Evolutionary conservation across 2,797 vertebrate species (phyloP).

Genomic region (Thaleichthys pacificus): DNA sequence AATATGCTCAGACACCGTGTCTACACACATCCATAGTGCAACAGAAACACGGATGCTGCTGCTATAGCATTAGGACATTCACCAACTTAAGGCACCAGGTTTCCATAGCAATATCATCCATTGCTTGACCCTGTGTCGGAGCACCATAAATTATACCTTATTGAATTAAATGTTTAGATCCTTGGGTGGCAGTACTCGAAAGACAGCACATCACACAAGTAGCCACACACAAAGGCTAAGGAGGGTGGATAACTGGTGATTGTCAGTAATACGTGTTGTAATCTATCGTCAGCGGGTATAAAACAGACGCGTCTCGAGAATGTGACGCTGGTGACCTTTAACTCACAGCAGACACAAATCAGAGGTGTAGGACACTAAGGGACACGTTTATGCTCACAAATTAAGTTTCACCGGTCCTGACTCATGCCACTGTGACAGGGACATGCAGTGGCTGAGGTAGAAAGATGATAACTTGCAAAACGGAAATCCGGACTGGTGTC

Average conservation of each 20-base stretch:
- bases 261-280: constrained; percentile 2
- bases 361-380: constrained; percentile 19
- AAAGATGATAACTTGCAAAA: background rate
- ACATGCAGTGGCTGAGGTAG: background rate
- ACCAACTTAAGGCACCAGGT: constrained; percentile 3
- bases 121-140: constrained; percentile 4
- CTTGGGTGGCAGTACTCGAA: background rate
- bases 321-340: constrained; percentile 19
- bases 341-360: constrained; percentile 5
- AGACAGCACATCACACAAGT: background rate
- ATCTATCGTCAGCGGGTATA: constrained; percentile 7
- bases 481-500: background rate
- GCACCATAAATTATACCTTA: constrained; percentile 6
- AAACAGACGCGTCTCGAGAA: background rate
- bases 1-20: background rate
- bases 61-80: background rate
- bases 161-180: constrained; percentile 2
- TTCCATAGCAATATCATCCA: constrained; percentile 6
- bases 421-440: constrained; percentile 10
- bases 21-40: background rate
- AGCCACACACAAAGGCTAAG: background rate
- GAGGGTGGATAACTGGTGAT: background rate
- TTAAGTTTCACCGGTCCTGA: constrained; percentile 14
- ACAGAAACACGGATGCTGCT: background rate
- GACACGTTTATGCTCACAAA: constrained; percentile 12